These are phyloP conservation scores for Spilosoma lubricipeda DNA, from an alignment of 2,888 invertebrate species.

Conservation along the genomic window DNA sequence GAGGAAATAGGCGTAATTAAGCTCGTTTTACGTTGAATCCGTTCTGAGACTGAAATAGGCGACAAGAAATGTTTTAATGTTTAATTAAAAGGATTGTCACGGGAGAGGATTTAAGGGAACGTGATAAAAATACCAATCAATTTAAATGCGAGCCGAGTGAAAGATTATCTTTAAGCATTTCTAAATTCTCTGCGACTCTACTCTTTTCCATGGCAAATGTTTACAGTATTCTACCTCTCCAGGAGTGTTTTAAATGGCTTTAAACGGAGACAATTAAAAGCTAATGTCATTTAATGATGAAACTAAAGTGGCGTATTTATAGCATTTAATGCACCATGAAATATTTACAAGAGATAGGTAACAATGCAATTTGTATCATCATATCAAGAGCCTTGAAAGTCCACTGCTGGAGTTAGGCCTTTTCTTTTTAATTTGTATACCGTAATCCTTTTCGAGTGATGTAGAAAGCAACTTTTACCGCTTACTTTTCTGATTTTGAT, in stretches of 20 bases:
- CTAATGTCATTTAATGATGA: not conserved
- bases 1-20: slow-evolving; percentile 53
- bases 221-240: slow-evolving; percentile 29
- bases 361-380: not conserved
- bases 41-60: slow-evolving; percentile 50
- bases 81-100: slow-evolving; percentile 68
- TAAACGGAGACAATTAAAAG: slow-evolving; percentile 21
- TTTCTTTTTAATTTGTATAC: not conserved
- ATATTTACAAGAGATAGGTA: not conserved
- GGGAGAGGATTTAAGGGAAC: slow-evolving; percentile 53
- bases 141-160: slow-evolving; percentile 39
- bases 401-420: too few relatives aligned
- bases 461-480: not conserved
- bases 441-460: not conserved
- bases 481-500: not conserved
- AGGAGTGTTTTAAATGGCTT: slow-evolving; percentile 12
- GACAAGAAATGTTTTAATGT: slow-evolving; percentile 56
- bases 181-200: slow-evolving; percentile 18
- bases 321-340: too few relatives aligned
- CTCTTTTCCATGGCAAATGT: slow-evolving; percentile 17
- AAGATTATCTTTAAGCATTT: slow-evolving; percentile 29
- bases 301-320: slow-evolving; percentile 5
- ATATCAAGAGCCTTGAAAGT: too few relatives aligned
- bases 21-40: slow-evolving; percentile 51
- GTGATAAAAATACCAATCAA: slow-evolving; percentile 65